Conservation (phyloP, 1,140 invertebrate species). For the Pseudobourletiella spinata region DNA sequence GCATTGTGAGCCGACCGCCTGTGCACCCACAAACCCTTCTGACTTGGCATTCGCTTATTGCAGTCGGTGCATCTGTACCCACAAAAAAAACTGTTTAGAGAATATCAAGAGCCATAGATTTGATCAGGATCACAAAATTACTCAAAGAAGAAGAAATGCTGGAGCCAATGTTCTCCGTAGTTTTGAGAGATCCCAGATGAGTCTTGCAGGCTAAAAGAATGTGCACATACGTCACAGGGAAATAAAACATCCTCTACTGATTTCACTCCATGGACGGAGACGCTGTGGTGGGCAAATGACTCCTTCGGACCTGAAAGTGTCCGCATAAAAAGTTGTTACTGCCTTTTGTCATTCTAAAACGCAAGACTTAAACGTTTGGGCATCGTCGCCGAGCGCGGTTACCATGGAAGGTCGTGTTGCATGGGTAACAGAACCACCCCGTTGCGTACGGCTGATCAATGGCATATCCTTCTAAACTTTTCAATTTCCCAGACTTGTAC, state of each 20-base stretch:
- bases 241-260: constrained; percentile 17
- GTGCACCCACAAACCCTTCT: constrained; percentile 29
- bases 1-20: constrained; percentile 19
- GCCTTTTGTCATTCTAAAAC: no score
- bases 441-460: constrained; percentile 12
- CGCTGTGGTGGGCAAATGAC: constrained; percentile 14
- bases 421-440: constrained; percentile 25
- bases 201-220: constrained; percentile 8
- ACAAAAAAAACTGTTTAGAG: background rate
- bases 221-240: constrained; percentile 28
- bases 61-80: constrained; percentile 20
- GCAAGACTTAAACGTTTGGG: no score
- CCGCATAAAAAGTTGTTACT: no score
- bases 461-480: constrained; percentile 13
- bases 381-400: no score
- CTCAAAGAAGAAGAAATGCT: constrained; percentile 31
- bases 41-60: constrained; percentile 23
- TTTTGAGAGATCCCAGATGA: constrained; percentile 10
- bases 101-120: background rate
- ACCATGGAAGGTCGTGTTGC: constrained; percentile 25
- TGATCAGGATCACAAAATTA: constrained; percentile 1
- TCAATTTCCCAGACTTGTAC: constrained; percentile 26
- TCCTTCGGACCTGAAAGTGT: no score
- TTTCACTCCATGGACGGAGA: constrained; percentile 11
- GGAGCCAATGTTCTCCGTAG: constrained; percentile 28